Evolutionary conservation across 2,113 vertebrate species (phyloP).

Genomic region (Gavialis gangeticus): DNA sequence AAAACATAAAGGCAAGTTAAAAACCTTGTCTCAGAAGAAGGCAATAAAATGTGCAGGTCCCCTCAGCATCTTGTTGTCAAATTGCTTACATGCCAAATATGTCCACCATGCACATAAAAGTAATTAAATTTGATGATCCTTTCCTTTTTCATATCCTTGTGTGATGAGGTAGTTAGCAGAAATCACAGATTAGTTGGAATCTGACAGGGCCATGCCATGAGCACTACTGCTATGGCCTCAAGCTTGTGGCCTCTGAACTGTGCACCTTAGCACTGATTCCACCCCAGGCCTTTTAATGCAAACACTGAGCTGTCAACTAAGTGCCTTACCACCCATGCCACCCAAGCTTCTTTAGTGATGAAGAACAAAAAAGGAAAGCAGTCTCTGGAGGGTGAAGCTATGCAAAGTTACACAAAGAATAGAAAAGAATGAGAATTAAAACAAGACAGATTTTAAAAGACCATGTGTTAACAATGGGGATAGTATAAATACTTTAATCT

Average conservation of each 20-base stretch:
- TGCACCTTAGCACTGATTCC: too few relatives aligned
- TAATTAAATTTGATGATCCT: not conserved
- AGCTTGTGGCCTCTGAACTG: too few relatives aligned
- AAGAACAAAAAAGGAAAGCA: not conserved
- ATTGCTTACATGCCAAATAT: not conserved
- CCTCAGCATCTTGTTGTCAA: not conserved
- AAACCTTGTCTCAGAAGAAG: not conserved
- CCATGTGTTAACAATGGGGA: not conserved
- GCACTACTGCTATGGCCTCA: too few relatives aligned
- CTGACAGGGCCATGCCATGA: too few relatives aligned
- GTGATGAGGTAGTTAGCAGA: too few relatives aligned
- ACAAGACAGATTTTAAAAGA: not conserved
- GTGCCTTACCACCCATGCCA: too few relatives aligned
- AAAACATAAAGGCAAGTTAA: not conserved
- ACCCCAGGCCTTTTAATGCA: too few relatives aligned
- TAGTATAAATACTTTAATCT: not conserved
- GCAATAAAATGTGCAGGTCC: not conserved
- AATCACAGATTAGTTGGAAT: too few relatives aligned
- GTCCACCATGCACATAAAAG: not conserved
- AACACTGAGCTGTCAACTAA: too few relatives aligned
- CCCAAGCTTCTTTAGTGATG: too few relatives aligned
- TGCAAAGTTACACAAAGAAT: rapidly evolving
- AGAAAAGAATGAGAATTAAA: not conserved
- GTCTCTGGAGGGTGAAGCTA: not conserved
- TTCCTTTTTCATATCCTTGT: too few relatives aligned